These are phyloP conservation scores for Crypturellus tataupa DNA, from an alignment of 2,797 vertebrate species.

Conservation along the genomic window DNA sequence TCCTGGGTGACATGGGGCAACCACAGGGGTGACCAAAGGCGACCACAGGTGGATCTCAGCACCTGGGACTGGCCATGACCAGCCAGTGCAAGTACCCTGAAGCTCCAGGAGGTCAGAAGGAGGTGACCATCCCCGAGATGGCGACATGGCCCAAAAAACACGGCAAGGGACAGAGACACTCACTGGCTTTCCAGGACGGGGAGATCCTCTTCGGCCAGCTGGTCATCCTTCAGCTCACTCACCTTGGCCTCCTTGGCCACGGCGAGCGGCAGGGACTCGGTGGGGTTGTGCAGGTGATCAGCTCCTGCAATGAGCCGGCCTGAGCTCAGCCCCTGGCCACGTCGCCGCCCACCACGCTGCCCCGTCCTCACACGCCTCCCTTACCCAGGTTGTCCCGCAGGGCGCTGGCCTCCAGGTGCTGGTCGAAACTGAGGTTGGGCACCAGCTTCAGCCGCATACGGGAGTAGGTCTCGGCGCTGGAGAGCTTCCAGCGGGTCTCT, in stretches of 20 bases:
- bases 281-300: constrained; percentile 82
- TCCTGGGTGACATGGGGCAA: constrained; percentile 53
- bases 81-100: background rate
- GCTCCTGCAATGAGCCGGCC: constrained; percentile 80
- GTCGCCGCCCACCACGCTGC: too few relatives aligned
- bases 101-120: too few relatives aligned
- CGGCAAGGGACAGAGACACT: constrained; percentile 67
- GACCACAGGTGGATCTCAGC: too few relatives aligned
- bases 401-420: constrained; percentile 93
- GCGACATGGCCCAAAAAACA: too few relatives aligned
- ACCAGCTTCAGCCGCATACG: constrained; percentile 97
- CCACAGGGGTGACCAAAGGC: background rate
- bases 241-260: constrained; percentile 98
- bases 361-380: background rate
- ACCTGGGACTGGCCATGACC: too few relatives aligned
- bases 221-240: constrained; percentile 93
- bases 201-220: constrained; percentile 92
- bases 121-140: too few relatives aligned
- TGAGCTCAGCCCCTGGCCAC: background rate
- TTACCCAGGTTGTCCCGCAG: constrained; percentile 94
- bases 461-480: constrained; percentile 93
- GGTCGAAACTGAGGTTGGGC: constrained; percentile 91
- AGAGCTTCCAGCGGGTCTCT: constrained; percentile 89
- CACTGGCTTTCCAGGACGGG: constrained; percentile 87
- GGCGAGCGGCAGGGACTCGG: constrained; percentile 85